Percentiles rank a stretch among this genome's conserved stretches.
Evolutionary conservation across 2,113 vertebrate species (phyloP).

Genomic region (Marcusenius ussheri): DNA sequence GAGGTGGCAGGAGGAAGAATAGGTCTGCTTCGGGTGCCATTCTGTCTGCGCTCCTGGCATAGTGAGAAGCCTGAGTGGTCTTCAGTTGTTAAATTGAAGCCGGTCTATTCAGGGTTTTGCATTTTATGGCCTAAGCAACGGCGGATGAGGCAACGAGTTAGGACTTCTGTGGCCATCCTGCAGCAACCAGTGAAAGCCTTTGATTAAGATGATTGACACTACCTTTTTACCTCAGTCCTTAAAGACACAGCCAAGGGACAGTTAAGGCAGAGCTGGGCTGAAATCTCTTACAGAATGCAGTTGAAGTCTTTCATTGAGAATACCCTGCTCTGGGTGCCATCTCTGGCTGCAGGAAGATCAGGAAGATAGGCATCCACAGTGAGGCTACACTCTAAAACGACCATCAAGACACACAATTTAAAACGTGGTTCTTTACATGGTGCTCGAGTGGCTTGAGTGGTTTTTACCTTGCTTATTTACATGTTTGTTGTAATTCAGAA

Average conservation of each 20-base stretch:
- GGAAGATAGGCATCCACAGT: background rate
- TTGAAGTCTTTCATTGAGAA: background rate
- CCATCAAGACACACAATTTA: background rate
- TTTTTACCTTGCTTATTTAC: background rate
- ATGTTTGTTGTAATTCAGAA: background rate
- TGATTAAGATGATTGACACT: background rate
- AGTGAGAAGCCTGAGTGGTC: background rate
- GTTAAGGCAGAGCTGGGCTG: background rate
- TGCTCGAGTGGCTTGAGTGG: background rate
- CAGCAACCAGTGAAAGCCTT: too few species aligned
- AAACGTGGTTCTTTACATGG: background rate
- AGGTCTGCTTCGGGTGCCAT: background rate
- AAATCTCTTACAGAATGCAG: background rate
- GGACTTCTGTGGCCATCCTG: background rate
- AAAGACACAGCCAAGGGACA: background rate
- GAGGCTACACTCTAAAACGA: background rate
- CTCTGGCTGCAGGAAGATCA: background rate
- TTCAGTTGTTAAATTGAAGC: background rate
- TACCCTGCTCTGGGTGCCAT: background rate
- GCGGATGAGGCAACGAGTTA: background rate
- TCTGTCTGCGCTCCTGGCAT: background rate
- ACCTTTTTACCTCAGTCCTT: background rate
- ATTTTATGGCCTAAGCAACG: background rate
- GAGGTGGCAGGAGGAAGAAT: background rate
- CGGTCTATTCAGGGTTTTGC: background rate